phyloP scores from a whole-genome alignment of 2,797 vertebrate species.

The Coluber constrictor region DNA sequence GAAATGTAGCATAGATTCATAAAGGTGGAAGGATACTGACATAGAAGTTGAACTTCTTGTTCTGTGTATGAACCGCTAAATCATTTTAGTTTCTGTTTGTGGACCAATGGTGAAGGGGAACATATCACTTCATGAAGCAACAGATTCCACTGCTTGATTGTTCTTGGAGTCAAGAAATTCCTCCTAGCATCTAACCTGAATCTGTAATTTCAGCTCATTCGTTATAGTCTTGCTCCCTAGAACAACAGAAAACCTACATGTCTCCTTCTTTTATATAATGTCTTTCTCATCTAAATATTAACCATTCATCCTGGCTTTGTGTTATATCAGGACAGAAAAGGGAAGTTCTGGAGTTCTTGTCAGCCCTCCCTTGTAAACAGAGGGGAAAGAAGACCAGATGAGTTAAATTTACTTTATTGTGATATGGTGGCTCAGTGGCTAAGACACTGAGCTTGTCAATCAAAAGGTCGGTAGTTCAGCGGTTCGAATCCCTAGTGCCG shows the following conservation, averaged over 20 bases:
- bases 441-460: too few species aligned
- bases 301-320: neutral
- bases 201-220: neutral
- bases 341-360: neutral
- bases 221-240: neutral
- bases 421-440: too few species aligned
- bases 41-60: neutral
- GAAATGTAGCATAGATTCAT: neutral
- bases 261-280: neutral
- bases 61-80: neutral
- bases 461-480: too few species aligned
- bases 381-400: neutral
- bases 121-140: neutral
- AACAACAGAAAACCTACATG: neutral
- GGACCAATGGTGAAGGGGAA: neutral
- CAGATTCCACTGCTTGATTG: neutral
- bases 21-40: neutral
- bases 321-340: neutral
- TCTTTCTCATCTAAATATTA: neutral
- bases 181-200: neutral
- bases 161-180: neutral
- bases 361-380: neutral
- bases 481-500: too few species aligned
- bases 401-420: neutral
- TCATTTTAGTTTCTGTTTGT: neutral